Evolutionary conservation across 2,888 invertebrate species (phyloP), one percentile per base, ranked within the genome.

Genomic region (Kryphioiulus occultus): DNA sequence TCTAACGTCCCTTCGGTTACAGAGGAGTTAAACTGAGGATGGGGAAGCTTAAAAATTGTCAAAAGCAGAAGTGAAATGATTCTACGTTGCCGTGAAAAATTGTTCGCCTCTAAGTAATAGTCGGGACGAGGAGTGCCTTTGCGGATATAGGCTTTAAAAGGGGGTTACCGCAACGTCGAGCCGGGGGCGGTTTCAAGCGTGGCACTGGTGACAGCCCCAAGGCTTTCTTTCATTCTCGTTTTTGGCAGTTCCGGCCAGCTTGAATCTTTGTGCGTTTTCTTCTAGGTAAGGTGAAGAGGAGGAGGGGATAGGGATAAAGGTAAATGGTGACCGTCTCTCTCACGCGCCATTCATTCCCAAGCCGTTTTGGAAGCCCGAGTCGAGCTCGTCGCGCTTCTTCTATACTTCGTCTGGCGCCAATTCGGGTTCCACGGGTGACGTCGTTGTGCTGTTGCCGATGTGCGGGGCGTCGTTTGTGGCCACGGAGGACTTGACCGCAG

Each of bases 391-490:
- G 83, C 87, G n/a, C 12, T n/a, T 22, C 35, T 22, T n/a, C 53
- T 89, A 89, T 19, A 89, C 89, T 68, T 89, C 89, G 35, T 89
- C 89, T 7, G 89, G 89, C 12, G 89, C 89, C 47, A 89, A 22
- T 30, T 88, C 88, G 10, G 85, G 85, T 17, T 89, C 89, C 19
- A 59, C 10, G 44, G 87, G 83, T 19, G 85, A 86, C n/a, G n/a
- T n/a, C 84, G 86, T 83, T 17, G 84, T 42, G 5, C 82, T 78
- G 78, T 87, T 85, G 53, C 85, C n/a, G n/a, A n/a, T 84, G 42
- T 44, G 85, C 22, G 19, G 85, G 82, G 68, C 68, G 82, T 87
- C 86, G 47, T 42, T 85, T 7, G 44, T n/a, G 4, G 88, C 35
- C 12, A 84, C 44, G 32, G 87, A 26, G 10, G 87, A 78, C 19